Evolutionary conservation across 2,888 invertebrate species (phyloP).

Genomic region (Nomada ferruginata): DNA sequence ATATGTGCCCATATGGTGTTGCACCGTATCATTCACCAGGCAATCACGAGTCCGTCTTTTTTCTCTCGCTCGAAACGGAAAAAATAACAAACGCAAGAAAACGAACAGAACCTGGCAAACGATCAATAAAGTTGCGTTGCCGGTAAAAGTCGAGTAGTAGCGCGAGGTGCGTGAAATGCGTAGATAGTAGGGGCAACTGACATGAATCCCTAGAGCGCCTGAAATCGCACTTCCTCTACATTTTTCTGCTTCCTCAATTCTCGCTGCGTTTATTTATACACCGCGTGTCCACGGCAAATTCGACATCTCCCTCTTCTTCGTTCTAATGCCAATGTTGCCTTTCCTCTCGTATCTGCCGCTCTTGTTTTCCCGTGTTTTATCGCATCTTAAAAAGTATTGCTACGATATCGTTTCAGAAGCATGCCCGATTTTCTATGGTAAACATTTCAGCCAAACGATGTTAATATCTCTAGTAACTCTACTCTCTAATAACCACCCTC

Average conservation of each 20-base stretch:
- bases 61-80: background rate
- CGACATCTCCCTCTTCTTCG: background rate
- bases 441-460: background rate
- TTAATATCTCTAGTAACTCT: background rate
- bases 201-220: constrained; percentile 52
- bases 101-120: constrained; percentile 46
- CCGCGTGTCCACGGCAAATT: constrained; percentile 2
- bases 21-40: too few species aligned
- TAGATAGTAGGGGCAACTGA: constrained; percentile 30
- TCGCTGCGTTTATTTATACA: constrained; percentile 51
- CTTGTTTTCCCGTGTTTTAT: background rate
- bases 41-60: too few species aligned
- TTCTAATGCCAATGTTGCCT: background rate
- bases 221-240: constrained; percentile 35
- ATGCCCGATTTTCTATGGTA: background rate
- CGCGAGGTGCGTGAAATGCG: constrained; percentile 54
- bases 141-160: constrained; percentile 54
- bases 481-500: constrained; percentile 16
- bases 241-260: constrained; percentile 30
- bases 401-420: too few species aligned
- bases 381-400: too few species aligned
- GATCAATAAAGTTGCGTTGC: constrained; percentile 65
- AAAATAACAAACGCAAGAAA: constrained; percentile 22
- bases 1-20: too few species aligned
- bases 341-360: background rate